Conservation (phyloP, 2,888 invertebrate species). For the Glaucopsyche alexis region DNA sequence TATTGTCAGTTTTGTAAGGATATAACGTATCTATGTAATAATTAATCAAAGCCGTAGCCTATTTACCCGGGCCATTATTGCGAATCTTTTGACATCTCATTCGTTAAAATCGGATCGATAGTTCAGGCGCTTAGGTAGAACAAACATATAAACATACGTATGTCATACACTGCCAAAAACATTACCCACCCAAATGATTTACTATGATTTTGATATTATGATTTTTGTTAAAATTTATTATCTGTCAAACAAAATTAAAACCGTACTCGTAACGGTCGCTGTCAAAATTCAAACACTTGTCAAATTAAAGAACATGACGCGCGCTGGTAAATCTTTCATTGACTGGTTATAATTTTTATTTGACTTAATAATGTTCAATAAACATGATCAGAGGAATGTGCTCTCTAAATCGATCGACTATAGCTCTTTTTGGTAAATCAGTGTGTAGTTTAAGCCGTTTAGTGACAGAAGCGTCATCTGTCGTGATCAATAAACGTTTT, state of each 20-base stretch:
- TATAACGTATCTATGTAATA: too few relatives aligned
- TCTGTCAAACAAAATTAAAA: constrained; percentile 35
- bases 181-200: too few relatives aligned
- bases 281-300: constrained; percentile 40
- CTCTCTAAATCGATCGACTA: background rate
- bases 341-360: constrained; percentile 11
- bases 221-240: too few relatives aligned
- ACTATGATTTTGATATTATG: too few relatives aligned
- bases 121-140: too few relatives aligned
- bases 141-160: too few relatives aligned
- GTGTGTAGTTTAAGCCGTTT: constrained; percentile 29
- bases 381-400: background rate
- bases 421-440: background rate
- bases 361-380: background rate
- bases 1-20: too few relatives aligned
- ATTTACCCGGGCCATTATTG: too few relatives aligned
- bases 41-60: too few relatives aligned
- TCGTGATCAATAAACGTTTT: constrained; percentile 54
- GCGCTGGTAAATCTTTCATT: constrained; percentile 39
- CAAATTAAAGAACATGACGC: constrained; percentile 45
- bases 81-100: too few relatives aligned
- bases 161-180: too few relatives aligned
- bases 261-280: constrained; percentile 39
- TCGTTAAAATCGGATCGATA: too few relatives aligned
- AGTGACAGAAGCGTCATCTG: constrained; percentile 51